These are phyloP conservation scores for Podarcis muralis DNA, from an alignment of 2,113 vertebrate species.

Conservation along the genomic window DNA sequence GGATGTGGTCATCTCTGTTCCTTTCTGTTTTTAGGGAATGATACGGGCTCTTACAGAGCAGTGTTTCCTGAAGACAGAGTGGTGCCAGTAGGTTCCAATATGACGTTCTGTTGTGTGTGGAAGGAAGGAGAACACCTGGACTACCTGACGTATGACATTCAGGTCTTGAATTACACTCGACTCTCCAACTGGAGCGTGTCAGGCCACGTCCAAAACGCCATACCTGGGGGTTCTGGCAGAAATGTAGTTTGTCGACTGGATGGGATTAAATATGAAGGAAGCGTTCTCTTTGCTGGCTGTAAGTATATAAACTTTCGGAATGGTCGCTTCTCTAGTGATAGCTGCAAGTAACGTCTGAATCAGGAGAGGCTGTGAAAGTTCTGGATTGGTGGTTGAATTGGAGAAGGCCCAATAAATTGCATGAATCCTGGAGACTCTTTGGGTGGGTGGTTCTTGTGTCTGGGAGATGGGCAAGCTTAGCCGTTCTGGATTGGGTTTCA, in stretches of 20 bases:
- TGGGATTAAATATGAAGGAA: constrained; percentile 48
- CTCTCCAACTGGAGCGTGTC: constrained; percentile 73
- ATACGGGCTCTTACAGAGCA: not conserved
- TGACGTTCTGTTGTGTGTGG: constrained; percentile 78
- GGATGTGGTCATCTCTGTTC: not conserved
- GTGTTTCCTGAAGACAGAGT: constrained; percentile 76
- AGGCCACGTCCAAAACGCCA: constrained; percentile 71
- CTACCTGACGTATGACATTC: constrained; percentile 44
- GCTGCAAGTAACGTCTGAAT: not conserved
- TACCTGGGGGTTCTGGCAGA: constrained; percentile 68
- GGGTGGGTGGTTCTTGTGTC: too few species aligned
- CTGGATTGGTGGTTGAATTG: too few species aligned
- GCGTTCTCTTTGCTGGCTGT: constrained; percentile 83
- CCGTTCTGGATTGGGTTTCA: too few species aligned
- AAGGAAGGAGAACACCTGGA: constrained; percentile 31
- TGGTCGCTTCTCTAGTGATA: too few species aligned
- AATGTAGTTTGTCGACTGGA: constrained; percentile 67
- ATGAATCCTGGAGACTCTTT: too few species aligned
- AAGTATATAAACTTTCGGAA: constrained; percentile 49
- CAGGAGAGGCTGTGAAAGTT: too few species aligned
- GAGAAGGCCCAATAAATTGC: too few species aligned
- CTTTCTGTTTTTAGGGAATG: constrained; percentile 49
- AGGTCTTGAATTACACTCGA: not conserved
- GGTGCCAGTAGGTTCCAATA: constrained; percentile 73
- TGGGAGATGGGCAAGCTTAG: too few species aligned